Conservation (phyloP, 2,888 invertebrate species). For the Drosophila robusta region DNA sequence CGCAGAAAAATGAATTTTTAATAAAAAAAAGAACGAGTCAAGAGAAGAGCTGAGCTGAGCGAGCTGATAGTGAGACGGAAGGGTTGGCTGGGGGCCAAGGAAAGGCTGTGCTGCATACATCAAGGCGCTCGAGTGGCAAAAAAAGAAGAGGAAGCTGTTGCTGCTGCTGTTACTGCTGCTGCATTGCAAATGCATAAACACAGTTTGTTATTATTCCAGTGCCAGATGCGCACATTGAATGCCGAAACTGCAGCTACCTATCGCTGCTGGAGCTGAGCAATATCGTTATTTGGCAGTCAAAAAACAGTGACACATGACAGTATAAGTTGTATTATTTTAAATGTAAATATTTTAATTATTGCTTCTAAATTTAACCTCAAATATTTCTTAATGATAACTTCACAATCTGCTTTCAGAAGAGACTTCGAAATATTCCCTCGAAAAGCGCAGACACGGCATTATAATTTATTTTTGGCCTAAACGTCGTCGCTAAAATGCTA, state of each 20-base stretch:
- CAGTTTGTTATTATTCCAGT: slow-evolving; percentile 78
- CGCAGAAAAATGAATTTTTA: slow-evolving; percentile 71
- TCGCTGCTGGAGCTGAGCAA: neutral
- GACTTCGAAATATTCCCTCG: too few species aligned
- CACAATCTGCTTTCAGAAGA: too few species aligned
- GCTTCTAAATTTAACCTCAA: too few species aligned
- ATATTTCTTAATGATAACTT: too few species aligned
- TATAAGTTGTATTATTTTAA: neutral
- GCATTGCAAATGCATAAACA: slow-evolving; percentile 78
- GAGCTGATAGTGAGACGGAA: neutral
- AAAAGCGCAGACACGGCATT: too few species aligned
- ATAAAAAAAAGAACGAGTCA: slow-evolving; percentile 34
- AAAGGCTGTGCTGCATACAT: slow-evolving; percentile 55
- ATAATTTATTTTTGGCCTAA: too few species aligned
- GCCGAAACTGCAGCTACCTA: slow-evolving; percentile 26
- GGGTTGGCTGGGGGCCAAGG: neutral
- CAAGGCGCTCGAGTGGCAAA: slow-evolving; percentile 54
- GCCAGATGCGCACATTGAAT: slow-evolving; percentile 72
- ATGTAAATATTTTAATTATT: neutral
- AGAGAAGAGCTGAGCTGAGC: neutral
- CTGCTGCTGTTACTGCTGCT: slow-evolving; percentile 36
- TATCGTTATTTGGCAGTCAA: neutral
- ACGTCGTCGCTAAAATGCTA: too few species aligned
- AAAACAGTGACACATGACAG: neutral
- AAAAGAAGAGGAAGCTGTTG: slow-evolving; percentile 19